phyloP scores from a whole-genome alignment of 2,797 vertebrate genomes.

The Rhinophrynus dorsalis region DNA sequence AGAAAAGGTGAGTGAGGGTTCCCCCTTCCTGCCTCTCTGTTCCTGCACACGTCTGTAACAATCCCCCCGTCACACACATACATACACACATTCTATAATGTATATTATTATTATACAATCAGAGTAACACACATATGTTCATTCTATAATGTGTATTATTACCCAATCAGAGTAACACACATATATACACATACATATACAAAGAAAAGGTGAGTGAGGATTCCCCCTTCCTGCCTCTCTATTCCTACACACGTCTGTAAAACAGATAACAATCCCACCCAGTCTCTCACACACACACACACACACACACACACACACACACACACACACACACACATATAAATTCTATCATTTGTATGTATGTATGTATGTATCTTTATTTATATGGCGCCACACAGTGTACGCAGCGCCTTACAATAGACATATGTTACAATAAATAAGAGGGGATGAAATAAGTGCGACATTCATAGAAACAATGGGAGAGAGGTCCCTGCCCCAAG shows the following conservation, averaged over 20 bases:
- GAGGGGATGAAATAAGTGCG: no score
- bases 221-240: neutral
- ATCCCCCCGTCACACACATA: neutral
- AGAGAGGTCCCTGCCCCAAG: no score
- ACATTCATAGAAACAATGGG: no score
- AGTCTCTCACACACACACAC: neutral
- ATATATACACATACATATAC: no score
- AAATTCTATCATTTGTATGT: neutral
- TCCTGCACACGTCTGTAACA: no score
- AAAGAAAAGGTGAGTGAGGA: conserved; percentile 26
- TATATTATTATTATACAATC: neutral
- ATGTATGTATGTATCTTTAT: no score
- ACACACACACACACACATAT: neutral
- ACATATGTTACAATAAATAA: no score
- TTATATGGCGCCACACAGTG: no score
- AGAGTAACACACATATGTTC: neutral
- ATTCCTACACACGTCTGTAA: no score
- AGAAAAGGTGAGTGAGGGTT: conserved; percentile 23
- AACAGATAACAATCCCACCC: no score
- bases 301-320: neutral
- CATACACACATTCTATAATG: neutral
- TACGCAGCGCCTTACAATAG: no score
- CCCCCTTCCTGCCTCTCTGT: neutral
- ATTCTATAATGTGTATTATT: neutral
- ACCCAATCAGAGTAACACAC: no score